Evolutionary conservation across 2,113 vertebrate species (phyloP).

Genomic region (Heterochromis multidens): DNA sequence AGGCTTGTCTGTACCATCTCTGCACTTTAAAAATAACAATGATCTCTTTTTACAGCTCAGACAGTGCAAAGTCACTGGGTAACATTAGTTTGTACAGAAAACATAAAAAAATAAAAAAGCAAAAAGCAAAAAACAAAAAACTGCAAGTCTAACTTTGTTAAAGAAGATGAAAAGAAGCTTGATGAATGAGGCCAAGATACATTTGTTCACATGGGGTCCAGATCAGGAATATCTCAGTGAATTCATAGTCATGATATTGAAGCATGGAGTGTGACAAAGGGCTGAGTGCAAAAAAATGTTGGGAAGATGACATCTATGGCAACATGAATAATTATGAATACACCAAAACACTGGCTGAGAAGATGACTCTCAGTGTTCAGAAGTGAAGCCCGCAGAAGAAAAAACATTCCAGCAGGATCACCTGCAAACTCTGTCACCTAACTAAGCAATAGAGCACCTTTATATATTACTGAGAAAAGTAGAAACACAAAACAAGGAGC

Average conservation of each 20-base stretch:
- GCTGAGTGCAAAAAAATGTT: not conserved
- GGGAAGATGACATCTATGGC: not conserved
- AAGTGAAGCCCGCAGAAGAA: no score
- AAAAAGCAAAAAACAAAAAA: not conserved
- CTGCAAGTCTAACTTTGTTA: not conserved
- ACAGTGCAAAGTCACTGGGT: fast-evolving
- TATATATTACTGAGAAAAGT: fast-evolving
- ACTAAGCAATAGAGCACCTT: not conserved
- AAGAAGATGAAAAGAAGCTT: not conserved
- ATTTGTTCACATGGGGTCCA: not conserved
- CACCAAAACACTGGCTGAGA: not conserved
- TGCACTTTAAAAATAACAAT: not conserved
- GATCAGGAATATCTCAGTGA: not conserved
- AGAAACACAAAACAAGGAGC: not conserved
- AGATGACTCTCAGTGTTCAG: not conserved
- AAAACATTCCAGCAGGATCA: fast-evolving
- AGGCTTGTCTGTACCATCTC: not conserved
- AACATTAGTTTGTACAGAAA: not conserved
- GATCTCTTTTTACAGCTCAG: no score
- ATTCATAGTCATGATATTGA: not conserved
- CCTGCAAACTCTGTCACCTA: not conserved
- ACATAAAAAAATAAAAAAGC: not conserved
- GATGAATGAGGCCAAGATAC: not conserved
- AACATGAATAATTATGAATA: not conserved
- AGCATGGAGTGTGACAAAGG: not conserved